Base-by-base conservation (phyloP, 2,888 invertebrate species). In the Philereme vetulata region DNA sequence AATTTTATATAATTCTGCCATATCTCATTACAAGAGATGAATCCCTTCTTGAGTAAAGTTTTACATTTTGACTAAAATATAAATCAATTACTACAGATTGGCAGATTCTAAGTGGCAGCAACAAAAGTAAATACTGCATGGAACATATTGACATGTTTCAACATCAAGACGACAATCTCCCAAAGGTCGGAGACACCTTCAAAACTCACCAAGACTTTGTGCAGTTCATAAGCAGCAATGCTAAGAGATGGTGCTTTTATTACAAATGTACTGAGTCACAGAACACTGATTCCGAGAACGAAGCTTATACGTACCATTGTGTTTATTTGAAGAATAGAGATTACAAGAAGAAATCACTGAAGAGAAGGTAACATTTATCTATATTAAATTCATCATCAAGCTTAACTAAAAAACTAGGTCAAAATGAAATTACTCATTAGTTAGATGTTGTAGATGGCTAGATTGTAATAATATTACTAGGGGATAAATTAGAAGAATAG, bases 211-310 rank as follows among this genome's bases (percentile, higher is more conserved):
- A 78, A 56, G 74, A 75, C 42, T 82, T 82, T 40, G 71, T 80
- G 7, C 72, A 78, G n/a, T 82, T 80, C 63, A 56, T 80, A n/a
- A 81, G 81, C 64, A 74, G 75, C 42, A 72, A 82, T 53, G 81
- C 81, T 3, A 77, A 75, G 34, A 65, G 70, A 56, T 82, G 82
- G 82, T 74, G 70, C 53, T 81, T 74, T 56, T 82, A 80, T 43
- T 78, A 80, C 56, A 78, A 76, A 56, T 82, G 81, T 65, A 74
- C 76, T 0, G 80, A 82, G 66, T 81, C 80, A 5, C 71, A 72
- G 21, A 75, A 74, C 47, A 69, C 72, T 4, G 72, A 74, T 35
- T 67, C 72, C 0, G 72, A 70, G 1, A 64, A 66, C 51, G 80
- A 78, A 66, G 56, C 69, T 4, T 81, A 77, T 56, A 76, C 76